phyloP scores from a whole-genome alignment of 1,140 invertebrate genomes.

The Cherax destructor region DNA sequence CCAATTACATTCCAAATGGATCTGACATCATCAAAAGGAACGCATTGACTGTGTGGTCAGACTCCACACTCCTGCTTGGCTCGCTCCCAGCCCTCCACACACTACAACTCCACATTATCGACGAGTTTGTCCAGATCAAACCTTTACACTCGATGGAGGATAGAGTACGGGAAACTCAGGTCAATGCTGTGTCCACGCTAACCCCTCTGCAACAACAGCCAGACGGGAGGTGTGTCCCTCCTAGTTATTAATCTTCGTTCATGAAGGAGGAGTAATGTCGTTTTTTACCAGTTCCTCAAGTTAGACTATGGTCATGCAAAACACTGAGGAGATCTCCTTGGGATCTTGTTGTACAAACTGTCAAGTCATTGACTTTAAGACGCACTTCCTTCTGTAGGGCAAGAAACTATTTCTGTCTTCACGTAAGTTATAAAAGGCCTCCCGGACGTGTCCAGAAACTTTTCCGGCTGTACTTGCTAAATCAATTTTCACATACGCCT shows the following conservation, averaged over 20 bases:
- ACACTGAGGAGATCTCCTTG: conserved; percentile 21
- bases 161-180: background rate
- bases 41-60: conserved; percentile 34
- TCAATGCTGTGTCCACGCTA: background rate
- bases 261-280: conserved; percentile 56
- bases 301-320: conserved; percentile 47
- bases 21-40: conserved; percentile 59
- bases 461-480: background rate
- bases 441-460: background rate
- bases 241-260: conserved; percentile 50
- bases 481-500: background rate
- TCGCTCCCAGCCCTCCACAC: background rate
- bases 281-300: conserved; percentile 24
- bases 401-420: background rate
- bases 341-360: conserved; percentile 37
- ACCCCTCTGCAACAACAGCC: too few species aligned
- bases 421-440: background rate
- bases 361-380: conserved; percentile 50
- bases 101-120: background rate
- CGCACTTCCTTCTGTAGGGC: background rate
- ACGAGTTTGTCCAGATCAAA: background rate
- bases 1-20: conserved; percentile 62
- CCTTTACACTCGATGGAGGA: background rate
- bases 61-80: background rate
- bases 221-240: background rate